Base-by-base conservation (phyloP, 2,113 vertebrate genomes). In the Rhynchomys soricoides region DNA sequence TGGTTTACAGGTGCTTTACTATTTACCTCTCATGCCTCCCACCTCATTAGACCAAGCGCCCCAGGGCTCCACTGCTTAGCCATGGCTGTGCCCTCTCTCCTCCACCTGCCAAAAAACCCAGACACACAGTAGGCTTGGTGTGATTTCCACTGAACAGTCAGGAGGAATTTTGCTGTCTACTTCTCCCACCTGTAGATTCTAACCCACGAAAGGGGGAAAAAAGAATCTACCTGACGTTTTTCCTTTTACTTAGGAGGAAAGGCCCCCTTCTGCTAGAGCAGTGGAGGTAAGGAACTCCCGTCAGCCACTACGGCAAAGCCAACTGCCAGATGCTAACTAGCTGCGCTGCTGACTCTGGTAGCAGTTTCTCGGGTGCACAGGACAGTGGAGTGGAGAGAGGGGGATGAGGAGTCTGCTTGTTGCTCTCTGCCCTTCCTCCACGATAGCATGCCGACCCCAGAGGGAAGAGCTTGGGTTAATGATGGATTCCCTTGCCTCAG, bases 321-420 rank as follows among this genome's bases (percentile, higher is more conserved):
- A 37, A 57, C 40, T 48, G 95, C 93, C 85, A 95, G 92, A 89
- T 48, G 70, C 90, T 90, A 82, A 74, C 90, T 90, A 82, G 89
- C 89, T 74, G 68, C 50, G 24, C 16, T 77, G 75, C 77, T 95
- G 95, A 93, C 90, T 93, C 55, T 88, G 93, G 89, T 86, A 73
- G 73, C 37, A 5, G n/a, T 77, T 93, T 85, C 68, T 31, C 50
- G 66, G 93, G 74, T 91, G 92, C 85, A 83, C 70, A 48, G 12
- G 83, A 11, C 50, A 7, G 64, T 4, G 43, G 74, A 22, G 70
- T 0, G 0, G 75, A 40, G 12, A 7, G 45, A 31, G 3, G 4
- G 57, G 37, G 48, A 16, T 48, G 48, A 40, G 55, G n/a, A 64
- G 82, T 4, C 43, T 21, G 45, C n/a, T n/a, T n/a, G 21, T 1